Conservation (phyloP, 1,140 invertebrate species). For the Sycophaga agraensis region DNA sequence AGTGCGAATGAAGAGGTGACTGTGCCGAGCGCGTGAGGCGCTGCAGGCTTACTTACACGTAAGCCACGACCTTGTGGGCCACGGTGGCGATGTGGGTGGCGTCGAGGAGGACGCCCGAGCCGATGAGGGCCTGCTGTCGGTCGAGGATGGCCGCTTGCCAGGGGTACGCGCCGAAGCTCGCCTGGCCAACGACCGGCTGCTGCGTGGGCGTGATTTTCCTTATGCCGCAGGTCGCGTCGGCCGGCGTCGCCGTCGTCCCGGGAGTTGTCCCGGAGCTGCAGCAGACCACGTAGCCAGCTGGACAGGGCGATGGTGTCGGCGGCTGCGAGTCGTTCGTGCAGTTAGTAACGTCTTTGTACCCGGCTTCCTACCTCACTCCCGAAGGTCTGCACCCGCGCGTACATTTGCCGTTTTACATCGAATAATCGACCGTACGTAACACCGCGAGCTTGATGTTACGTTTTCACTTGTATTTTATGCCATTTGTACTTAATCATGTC, state of each 20-base stretch:
- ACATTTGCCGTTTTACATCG: no score
- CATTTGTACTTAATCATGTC: no score
- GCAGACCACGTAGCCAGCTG: not conserved
- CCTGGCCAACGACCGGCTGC: conserved; percentile 52
- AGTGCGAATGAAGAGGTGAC: no score
- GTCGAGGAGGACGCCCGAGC: conserved; percentile 68
- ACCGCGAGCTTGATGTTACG: no score
- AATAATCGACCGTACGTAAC: no score
- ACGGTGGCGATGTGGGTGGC: conserved; percentile 67
- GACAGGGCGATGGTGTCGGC: not conserved
- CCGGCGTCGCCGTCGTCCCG: no score
- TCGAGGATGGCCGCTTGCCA: conserved; percentile 60
- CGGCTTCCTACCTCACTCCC: no score
- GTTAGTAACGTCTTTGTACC: no score
- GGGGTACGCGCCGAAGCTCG: conserved; percentile 61
- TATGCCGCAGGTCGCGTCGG: conserved; percentile 39
- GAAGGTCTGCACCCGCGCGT: no score
- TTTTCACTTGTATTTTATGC: no score
- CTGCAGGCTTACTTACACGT: conserved; percentile 63
- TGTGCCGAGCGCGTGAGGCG: no score
- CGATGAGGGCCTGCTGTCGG: conserved; percentile 62
- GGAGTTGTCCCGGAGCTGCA: not conserved
- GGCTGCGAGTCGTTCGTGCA: no score
- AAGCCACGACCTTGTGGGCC: conserved; percentile 66
- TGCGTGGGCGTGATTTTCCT: conserved; percentile 44